phyloP scores from a whole-genome alignment of 2,888 invertebrate genomes.

The Chironomus riparius region DNA sequence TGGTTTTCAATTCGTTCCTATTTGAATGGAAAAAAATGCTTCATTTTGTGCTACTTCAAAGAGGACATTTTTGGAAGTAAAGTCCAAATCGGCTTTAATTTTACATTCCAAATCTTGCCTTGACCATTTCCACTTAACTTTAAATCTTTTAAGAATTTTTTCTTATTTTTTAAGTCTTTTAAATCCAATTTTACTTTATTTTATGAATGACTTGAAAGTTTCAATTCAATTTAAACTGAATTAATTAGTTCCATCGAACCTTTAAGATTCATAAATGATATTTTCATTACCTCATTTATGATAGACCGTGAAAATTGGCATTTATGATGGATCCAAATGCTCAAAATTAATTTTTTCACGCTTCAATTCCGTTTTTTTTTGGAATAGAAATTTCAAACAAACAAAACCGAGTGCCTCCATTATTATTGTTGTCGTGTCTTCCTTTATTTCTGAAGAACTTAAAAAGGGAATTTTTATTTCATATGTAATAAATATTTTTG shows the following conservation, averaged over 20 bases:
- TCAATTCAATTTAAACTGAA: background rate
- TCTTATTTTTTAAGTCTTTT: no score
- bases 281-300: conserved; percentile 16
- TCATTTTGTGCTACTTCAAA: background rate
- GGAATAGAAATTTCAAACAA: background rate
- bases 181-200: background rate
- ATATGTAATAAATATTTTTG: background rate
- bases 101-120: background rate
- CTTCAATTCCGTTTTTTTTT: background rate
- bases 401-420: background rate
- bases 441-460: no score
- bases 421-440: no score
- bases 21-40: background rate
- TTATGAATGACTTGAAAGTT: no score
- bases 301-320: conserved; percentile 10
- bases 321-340: background rate
- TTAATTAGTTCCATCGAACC: conserved; percentile 14
- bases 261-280: background rate
- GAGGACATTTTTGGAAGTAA: background rate
- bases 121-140: conserved; percentile 23
- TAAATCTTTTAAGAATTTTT: background rate
- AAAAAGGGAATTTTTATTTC: no score
- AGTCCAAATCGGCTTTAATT: conserved; percentile 13
- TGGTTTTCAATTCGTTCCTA: no score
- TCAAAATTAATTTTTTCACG: background rate